Conservation (phyloP, 1,140 invertebrate species). For the Drosophila melanogaster region DNA sequence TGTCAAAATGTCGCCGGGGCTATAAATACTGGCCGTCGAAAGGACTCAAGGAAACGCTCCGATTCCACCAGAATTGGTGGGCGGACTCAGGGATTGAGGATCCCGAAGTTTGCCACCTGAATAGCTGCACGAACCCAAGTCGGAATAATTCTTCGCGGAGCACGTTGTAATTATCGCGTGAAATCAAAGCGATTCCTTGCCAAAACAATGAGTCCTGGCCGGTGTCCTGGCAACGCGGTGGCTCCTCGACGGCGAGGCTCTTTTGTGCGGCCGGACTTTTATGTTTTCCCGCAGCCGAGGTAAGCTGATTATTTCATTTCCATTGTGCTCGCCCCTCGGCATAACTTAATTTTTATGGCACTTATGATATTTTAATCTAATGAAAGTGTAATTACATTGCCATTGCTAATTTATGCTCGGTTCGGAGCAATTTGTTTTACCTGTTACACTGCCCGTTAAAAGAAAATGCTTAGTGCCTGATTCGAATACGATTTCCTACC, state of each 20-base stretch:
- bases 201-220: conserved; percentile 42
- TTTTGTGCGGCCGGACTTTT: conserved; percentile 32
- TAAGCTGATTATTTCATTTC: conserved; percentile 68
- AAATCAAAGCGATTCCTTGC: conserved; percentile 66
- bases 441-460: background rate
- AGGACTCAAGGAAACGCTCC: conserved; percentile 51
- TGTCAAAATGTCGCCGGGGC: conserved; percentile 74
- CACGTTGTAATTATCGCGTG: conserved; percentile 74
- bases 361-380: conserved; percentile 72
- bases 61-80: conserved; percentile 15
- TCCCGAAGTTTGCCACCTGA: conserved; percentile 6
- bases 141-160: conserved; percentile 44
- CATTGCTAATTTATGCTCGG: conserved; percentile 60
- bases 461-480: background rate
- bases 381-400: conserved; percentile 69
- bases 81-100: background rate
- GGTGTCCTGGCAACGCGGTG: conserved; percentile 36
- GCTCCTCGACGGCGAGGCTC: conserved; percentile 10
- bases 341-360: conserved; percentile 66
- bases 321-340: conserved; percentile 52
- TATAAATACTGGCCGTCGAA: conserved; percentile 61
- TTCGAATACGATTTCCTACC: background rate
- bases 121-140: conserved; percentile 66
- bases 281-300: conserved; percentile 30
- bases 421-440: background rate